Percentiles rank a stretch among this genome's conserved stretches.
Evolutionary conservation across 2,797 vertebrate genomes (phyloP).

Genomic region (Hippocampus kuda): DNA sequence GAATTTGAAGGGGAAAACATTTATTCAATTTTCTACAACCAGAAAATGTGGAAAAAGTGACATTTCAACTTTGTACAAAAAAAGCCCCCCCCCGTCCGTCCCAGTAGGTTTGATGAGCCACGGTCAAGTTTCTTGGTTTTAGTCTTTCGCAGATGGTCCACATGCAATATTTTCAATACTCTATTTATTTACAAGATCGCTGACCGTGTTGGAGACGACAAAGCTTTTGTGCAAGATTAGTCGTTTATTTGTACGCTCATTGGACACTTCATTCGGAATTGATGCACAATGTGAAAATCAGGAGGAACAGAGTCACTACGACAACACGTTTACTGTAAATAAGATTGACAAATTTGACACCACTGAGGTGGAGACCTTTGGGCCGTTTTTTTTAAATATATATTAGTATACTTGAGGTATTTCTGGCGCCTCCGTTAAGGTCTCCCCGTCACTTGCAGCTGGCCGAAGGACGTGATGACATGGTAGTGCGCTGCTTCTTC

Average conservation of each 20-base stretch:
- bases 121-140: conserved; percentile 19
- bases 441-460: conserved; percentile 70
- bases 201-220: neutral
- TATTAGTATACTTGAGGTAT: neutral
- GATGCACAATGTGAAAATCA: neutral
- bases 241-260: neutral
- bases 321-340: conserved; percentile 1
- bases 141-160: conserved; percentile 47
- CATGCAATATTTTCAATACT: conserved; percentile 71
- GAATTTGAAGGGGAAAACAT: too few species aligned
- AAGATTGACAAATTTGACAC: neutral
- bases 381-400: too few species aligned
- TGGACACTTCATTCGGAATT: neutral
- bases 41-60: too few species aligned
- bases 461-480: conserved; percentile 80
- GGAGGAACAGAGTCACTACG: neutral
- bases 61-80: too few species aligned
- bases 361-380: neutral
- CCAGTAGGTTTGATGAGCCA: too few species aligned
- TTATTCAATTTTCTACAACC: too few species aligned
- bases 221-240: too few species aligned
- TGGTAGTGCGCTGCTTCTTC: conserved; percentile 81
- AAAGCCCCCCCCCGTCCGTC: too few species aligned
- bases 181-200: conserved; percentile 69
- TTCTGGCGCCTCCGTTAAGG: conserved; percentile 35